Evolutionary conservation across 2,113 vertebrate species (phyloP).

Genomic region (Cichladusa arquata): DNA sequence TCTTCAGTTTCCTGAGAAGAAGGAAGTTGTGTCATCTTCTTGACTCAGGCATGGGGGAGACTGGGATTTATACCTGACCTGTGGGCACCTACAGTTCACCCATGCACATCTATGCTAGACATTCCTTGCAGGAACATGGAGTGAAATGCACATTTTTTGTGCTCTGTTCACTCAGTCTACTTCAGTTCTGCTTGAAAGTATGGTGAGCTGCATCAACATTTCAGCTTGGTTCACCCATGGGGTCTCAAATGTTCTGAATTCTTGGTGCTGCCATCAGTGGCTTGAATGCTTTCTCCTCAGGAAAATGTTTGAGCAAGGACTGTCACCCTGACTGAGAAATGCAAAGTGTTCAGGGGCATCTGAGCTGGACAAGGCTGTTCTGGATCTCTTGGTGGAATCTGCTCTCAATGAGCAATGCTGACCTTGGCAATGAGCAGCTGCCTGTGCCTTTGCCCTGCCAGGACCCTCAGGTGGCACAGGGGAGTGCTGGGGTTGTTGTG

Average conservation of each 20-base stretch:
- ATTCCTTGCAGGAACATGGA: not conserved
- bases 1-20: not conserved
- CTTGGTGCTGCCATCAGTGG: not conserved
- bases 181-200: not conserved
- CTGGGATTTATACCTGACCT: not conserved
- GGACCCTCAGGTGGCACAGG: not conserved
- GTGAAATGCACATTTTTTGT: not conserved
- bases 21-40: not conserved
- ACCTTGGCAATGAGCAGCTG: not conserved
- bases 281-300: not conserved
- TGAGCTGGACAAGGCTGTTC: not conserved
- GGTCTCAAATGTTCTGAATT: not conserved
- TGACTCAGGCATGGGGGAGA: not conserved
- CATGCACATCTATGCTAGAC: not conserved
- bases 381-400: not conserved
- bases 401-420: not conserved
- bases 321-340: not conserved
- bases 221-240: rapidly evolving
- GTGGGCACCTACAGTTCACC: not conserved
- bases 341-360: not conserved
- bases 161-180: not conserved
- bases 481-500: not conserved
- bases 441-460: not conserved
- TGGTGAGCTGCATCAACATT: not conserved
- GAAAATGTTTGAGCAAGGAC: not conserved